A percentile compares a stretch with the other conserved stretches of the same genome.
phyloP scores from a whole-genome alignment of 1,140 invertebrate genomes.

The Triops longicaudatus region DNA sequence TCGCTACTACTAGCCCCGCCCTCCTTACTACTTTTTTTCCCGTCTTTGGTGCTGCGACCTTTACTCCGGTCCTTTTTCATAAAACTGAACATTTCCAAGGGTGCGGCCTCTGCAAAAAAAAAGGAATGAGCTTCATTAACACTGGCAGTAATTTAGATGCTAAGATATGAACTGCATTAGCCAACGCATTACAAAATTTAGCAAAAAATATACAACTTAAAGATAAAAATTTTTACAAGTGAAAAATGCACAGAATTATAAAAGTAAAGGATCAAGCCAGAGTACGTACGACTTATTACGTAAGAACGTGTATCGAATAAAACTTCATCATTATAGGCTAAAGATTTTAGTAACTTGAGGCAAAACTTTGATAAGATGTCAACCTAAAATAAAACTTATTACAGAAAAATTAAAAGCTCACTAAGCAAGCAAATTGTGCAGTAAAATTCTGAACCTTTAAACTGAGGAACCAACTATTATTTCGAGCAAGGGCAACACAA shows the following conservation, averaged over 20 bases:
- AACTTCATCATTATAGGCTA: neutral
- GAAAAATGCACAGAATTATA: neutral
- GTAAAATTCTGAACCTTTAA: too few relatives aligned
- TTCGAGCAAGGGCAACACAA: too few relatives aligned
- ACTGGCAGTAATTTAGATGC: neutral
- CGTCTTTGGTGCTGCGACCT: constrained; percentile 70
- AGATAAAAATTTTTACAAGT: neutral
- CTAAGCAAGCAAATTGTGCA: neutral
- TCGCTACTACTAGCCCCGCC: constrained; percentile 43
- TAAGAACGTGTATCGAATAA: neutral
- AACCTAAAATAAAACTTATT: neutral
- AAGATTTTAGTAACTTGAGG: neutral
- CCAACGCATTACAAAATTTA: too few relatives aligned
- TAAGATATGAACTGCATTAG: neutral
- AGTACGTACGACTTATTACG: neutral
- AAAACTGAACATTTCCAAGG: constrained; percentile 66
- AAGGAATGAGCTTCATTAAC: neutral
- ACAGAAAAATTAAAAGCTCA: neutral
- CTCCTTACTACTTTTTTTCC: constrained; percentile 68
- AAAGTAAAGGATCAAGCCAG: neutral
- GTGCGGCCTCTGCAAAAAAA: neutral
- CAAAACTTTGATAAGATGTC: neutral
- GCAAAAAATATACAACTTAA: neutral
- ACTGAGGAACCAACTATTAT: too few relatives aligned
- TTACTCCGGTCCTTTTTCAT: constrained; percentile 73